Base-by-base conservation (phyloP, 2,888 invertebrate genomes). In the Scelioninae gen. 2 region DNA sequence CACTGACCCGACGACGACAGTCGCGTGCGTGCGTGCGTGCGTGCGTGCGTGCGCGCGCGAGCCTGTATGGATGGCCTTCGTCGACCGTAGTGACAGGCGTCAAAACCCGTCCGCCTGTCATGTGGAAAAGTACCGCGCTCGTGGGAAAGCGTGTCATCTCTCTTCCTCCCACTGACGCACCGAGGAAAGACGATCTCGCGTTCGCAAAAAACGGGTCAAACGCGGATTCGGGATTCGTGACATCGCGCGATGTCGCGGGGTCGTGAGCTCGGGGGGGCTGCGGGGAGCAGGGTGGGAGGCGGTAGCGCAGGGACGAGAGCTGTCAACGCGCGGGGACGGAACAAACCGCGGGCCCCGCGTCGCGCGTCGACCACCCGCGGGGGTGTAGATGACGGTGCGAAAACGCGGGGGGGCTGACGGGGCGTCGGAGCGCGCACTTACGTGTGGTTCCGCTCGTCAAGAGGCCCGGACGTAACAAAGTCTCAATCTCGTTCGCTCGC, bases 401-500 rank as follows among this genome's bases (percentile, higher is more conserved):
- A n/a, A n/a, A n/a, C n/a, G 16, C 25, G 18, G 39, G 13, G 22
- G n/a, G 13, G 28, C 7, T n/a, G n/a, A n/a, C 35, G 18, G 28
- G n/a, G 41, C 55, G 61, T 10, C 16, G 15, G 19, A 19, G 41
- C 64, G 39, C 46, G 52, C 50, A 75, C 61, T 71, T 70, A 52
- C 52, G 63, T 65, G 41, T 69, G 72, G 43, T 33, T 76, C 76
- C 74, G 74, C 65, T 74, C 64, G 70, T 68, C 73, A 75, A 72
- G 71, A 61, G 50, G 71, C 64, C 58, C 73, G n/a, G 76, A 77
- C 73, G 33, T 67, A 73, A 78, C 75, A 74, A 74, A 53, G 71
- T 53, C 57, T 75, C 71, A 76, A 71, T 74, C 74, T 64, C 76
- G 63, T 67, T 78, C 76, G 73, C 77, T 78, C 74, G 73, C 76